A percentile compares a stretch with the other conserved stretches of the same genome.
These are phyloP conservation scores for Thripadectes ignobilis DNA, from an alignment of 2,797 vertebrate genomes.

Conservation along the genomic window DNA sequence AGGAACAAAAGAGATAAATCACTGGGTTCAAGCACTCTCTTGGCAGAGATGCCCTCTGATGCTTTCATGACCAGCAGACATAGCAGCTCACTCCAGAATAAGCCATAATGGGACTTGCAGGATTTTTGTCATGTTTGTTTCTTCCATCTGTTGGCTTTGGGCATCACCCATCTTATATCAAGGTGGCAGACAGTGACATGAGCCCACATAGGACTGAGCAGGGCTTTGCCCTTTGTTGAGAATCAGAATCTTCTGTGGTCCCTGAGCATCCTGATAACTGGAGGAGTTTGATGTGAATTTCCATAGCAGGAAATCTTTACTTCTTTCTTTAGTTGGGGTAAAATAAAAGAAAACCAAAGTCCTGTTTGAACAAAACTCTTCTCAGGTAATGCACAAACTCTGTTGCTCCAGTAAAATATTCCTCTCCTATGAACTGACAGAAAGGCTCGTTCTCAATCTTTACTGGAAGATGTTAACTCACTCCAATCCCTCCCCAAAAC, in stretches of 20 bases:
- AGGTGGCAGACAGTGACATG: neutral
- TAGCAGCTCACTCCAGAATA: neutral
- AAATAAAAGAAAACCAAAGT: neutral
- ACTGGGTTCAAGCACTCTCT: neutral
- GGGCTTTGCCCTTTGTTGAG: neutral
- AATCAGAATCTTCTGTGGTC: neutral
- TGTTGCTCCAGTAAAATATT: neutral
- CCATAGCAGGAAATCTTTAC: neutral
- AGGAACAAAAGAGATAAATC: slow-evolving; percentile 27
- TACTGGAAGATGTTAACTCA: neutral
- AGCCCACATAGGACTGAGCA: neutral
- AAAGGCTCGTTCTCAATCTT: neutral
- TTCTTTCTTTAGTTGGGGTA: neutral
- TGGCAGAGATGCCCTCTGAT: neutral
- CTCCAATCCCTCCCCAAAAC: neutral
- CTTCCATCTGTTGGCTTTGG: neutral
- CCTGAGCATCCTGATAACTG: neutral
- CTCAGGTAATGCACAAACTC: neutral
- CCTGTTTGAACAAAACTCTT: neutral
- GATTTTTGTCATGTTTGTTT: neutral
- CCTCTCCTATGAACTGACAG: neutral
- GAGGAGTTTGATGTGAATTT: neutral
- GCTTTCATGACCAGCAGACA: neutral
- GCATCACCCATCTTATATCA: neutral
- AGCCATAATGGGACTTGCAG: neutral